A percentile compares a stretch with the other conserved stretches of the same genome.
phyloP scores from a whole-genome alignment of 37 sponge, comb jelly and placozoan genomes.

The Amphimedon queenslandica region DNA sequence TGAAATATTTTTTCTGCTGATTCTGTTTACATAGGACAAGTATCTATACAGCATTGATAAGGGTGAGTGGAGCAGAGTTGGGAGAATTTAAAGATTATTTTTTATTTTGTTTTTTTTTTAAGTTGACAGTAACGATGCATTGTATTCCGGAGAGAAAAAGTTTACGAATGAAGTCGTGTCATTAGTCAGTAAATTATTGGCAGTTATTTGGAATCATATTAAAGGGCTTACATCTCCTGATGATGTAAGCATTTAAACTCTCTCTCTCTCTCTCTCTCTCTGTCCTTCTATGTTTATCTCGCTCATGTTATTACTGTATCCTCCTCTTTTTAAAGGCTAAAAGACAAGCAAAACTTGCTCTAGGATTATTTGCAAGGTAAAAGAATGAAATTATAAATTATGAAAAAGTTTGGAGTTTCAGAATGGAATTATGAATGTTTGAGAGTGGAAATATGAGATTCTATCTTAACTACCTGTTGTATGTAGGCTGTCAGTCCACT shows the following conservation, averaged over 20 bases:
- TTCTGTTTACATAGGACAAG: background rate
- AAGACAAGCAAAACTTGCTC: slow-evolving; percentile 30
- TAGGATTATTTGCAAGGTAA: slow-evolving; percentile 42
- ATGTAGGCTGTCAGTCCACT: slow-evolving; percentile 12
- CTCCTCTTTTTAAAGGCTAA: background rate
- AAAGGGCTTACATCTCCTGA: slow-evolving; percentile 24
- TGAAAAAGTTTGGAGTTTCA: too few species aligned
- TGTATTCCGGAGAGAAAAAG: slow-evolving; percentile 91
- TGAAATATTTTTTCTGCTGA: background rate
- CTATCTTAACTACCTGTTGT: too few species aligned
- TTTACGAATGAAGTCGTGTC: slow-evolving; percentile 61
- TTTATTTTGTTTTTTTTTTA: slow-evolving; percentile 6
- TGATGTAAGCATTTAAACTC: slow-evolving; percentile 30
- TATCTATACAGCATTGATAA: background rate
- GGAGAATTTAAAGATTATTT: background rate
- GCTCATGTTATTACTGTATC: background rate
- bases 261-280: too few species aligned
- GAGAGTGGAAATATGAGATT: background rate
- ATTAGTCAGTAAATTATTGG: slow-evolving; percentile 52
- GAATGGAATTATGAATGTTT: too few species aligned
- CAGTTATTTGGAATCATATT: slow-evolving; percentile 47
- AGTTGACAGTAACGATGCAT: slow-evolving; percentile 91
- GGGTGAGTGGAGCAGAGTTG: background rate
- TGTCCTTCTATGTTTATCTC: background rate
- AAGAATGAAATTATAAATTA: too few species aligned